Conservation (phyloP, 2,888 invertebrate genomes). For the Masnerella sp. region DNA sequence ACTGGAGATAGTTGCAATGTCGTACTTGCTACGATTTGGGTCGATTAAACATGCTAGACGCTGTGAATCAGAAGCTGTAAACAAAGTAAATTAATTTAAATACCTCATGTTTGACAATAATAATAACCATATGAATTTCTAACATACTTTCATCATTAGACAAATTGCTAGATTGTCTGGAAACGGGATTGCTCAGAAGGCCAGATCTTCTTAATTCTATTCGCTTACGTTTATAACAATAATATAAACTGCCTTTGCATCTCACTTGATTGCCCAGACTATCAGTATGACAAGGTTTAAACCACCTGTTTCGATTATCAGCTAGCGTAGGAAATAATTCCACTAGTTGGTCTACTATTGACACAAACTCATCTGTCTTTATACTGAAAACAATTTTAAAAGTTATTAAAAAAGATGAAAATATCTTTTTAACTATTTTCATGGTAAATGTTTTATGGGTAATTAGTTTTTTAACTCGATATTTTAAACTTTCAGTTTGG, state of each 20-base stretch:
- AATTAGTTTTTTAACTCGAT: no score
- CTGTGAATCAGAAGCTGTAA: background rate
- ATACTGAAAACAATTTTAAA: background rate
- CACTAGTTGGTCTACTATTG: background rate
- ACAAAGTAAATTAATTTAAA: background rate
- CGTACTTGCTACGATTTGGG: constrained; percentile 11
- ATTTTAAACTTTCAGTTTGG: no score
- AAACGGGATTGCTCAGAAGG: no score
- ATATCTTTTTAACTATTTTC: background rate
- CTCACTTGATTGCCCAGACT: background rate
- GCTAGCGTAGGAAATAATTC: background rate
- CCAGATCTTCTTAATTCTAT: no score
- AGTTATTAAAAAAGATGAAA: background rate
- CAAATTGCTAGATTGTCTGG: no score
- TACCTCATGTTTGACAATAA: background rate
- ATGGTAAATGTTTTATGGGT: no score
- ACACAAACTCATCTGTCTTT: background rate
- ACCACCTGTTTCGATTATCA: background rate
- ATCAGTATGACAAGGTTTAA: background rate
- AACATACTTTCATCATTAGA: background rate
- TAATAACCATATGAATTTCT: no score
- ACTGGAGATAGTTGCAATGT: constrained; percentile 10
- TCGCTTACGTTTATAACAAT: background rate
- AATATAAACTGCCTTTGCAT: background rate
- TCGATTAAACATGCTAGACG: background rate